Evolutionary conservation across 2,113 vertebrate species (phyloP), one percentile per base, ranked within the genome.

Genomic region (Lycaon pictus): DNA sequence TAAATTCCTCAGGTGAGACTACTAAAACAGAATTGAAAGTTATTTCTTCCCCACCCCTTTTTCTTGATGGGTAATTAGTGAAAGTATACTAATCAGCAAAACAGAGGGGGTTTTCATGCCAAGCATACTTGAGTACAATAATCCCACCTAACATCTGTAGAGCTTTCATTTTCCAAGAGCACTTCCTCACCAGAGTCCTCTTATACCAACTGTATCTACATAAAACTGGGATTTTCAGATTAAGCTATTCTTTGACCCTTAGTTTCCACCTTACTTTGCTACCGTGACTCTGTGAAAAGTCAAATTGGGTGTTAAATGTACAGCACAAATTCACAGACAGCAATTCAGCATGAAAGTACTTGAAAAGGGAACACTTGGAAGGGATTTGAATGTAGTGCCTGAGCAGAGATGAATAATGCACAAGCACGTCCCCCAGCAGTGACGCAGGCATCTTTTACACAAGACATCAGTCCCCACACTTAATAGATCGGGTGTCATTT

Each of bases 211-310:
- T 89, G 10, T 71, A 65, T 62, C 92, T 92, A 94, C 37, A 87
- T 80, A 92, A 95, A 97, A 74, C 91, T 83, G 29, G 72, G 72
- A 93, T 98, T 97, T 98, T 95, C 90, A 95, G 74, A 96, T 93
- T 94, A 95, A 97, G 89, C 74, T 91, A 27, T 91, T 87, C 77
- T 97, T 92, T 98, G 96, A 98, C 96, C 96, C 93, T 90, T 83
- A 62, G 77, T 95, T 97, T 92, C 93, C 86, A 88, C 29, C 72
- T 77, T 86, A 89, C 62, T 93, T 95, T 80, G 35, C 69, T 90
- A 84, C 80, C 29, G 8, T 86, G 94, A 65, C 88, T 95, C 67
- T 93, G 72, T 5, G 17, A 87, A 89, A 94, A 97, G 89, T 96
- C 86, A 95, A 97, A 95, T 32, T 93, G 86, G 69, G 77, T 96